Evolutionary conservation across 2,797 vertebrate genomes (phyloP).

Genomic region (Cephalopachus bancanus): DNA sequence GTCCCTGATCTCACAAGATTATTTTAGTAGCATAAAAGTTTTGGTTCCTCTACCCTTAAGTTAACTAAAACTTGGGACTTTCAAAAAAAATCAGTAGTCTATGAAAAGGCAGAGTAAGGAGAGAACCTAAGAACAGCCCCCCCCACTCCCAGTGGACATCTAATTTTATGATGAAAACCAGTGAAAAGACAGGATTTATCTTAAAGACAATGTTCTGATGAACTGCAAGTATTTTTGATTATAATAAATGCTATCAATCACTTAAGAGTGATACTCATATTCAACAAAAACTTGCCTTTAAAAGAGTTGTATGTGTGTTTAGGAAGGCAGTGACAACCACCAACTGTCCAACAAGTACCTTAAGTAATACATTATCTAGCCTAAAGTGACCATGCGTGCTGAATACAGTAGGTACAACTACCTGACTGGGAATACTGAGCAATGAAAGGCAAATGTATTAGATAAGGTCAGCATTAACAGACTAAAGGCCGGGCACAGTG

Average conservation of each 20-base stretch:
- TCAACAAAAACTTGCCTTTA: not conserved
- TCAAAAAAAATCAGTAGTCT: not conserved
- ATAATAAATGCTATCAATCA: conserved; percentile 39
- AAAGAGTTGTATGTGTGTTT: not conserved
- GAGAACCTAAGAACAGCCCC: not conserved
- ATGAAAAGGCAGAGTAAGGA: not conserved
- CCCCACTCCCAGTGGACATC: not conserved
- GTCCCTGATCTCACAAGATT: not conserved
- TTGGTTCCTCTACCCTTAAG: not conserved
- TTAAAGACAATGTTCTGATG: conserved; percentile 11
- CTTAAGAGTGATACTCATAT: not conserved
- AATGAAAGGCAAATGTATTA: not conserved
- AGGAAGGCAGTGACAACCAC: not conserved
- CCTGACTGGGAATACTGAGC: conserved; percentile 28
- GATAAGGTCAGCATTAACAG: not conserved
- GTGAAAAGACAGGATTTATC: conserved; percentile 16
- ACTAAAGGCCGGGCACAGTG: not conserved
- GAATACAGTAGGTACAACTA: not conserved
- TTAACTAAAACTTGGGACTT: not conserved
- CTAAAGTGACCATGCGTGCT: not conserved
- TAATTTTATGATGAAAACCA: conserved; percentile 16
- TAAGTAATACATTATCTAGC: not conserved
- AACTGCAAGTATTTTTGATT: conserved; percentile 17
- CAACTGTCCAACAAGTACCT: not conserved
- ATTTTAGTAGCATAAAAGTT: conserved; percentile 54